Conservation (phyloP, 2,113 vertebrate genomes). For the Anhinga rufa region DNA sequence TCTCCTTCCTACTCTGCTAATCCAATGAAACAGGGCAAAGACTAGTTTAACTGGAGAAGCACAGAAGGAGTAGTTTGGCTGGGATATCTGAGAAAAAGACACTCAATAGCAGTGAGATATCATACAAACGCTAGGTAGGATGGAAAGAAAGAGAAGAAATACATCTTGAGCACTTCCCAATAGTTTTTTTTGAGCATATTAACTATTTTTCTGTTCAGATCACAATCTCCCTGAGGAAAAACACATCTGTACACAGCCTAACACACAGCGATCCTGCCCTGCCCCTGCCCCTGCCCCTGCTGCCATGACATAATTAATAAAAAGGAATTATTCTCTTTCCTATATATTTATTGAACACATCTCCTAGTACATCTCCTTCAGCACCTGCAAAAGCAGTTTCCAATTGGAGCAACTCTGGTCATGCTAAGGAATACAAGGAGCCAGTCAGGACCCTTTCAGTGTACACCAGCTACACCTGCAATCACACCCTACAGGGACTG, state of each 20-base stretch:
- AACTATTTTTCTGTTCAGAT: background rate
- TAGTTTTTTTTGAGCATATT: background rate
- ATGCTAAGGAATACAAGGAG: background rate
- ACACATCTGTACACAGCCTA: background rate
- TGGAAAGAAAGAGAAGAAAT: background rate
- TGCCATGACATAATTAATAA: background rate
- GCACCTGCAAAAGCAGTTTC: background rate
- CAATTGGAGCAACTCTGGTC: background rate
- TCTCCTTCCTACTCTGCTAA: background rate
- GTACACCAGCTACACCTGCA: background rate
- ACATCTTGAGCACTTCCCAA: background rate
- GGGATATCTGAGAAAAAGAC: background rate
- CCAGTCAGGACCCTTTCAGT: background rate
- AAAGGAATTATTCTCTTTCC: background rate
- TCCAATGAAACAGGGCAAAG: background rate
- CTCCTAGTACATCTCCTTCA: background rate
- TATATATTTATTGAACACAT: background rate
- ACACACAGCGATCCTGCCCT: background rate
- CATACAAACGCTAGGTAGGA: background rate
- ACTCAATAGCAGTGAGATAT: background rate
- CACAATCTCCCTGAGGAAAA: background rate
- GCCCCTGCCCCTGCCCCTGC: background rate
- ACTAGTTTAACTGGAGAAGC: background rate
- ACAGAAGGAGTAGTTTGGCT: background rate
- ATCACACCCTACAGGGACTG: background rate